These are phyloP conservation scores for Tetragonula carbonaria DNA, from an alignment of 2,888 invertebrate genomes.

Conservation along the genomic window DNA sequence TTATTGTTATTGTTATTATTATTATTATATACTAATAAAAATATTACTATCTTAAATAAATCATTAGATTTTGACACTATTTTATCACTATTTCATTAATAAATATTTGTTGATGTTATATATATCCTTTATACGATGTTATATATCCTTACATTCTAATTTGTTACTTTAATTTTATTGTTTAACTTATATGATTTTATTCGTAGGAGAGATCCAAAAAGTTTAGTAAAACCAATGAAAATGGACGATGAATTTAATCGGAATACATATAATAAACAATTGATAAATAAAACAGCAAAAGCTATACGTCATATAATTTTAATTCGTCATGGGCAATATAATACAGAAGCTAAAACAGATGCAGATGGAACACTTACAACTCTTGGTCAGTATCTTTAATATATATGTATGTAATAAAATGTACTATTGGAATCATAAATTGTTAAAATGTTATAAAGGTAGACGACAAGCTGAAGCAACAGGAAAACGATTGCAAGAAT, in stretches of 20 bases:
- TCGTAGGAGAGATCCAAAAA: conserved; percentile 90
- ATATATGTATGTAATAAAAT: not conserved
- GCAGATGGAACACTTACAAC: conserved; percentile 91
- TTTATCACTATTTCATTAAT: conserved; percentile 17
- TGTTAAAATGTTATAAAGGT: conserved; percentile 85
- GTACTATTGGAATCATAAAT: conserved; percentile 15
- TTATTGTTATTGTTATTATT: conserved; percentile 26
- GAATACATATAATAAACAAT: conserved; percentile 88
- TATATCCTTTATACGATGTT: too few species aligned
- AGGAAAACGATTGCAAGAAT: conserved; percentile 91
- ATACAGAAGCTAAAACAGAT: conserved; percentile 90
- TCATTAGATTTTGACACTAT: not conserved
- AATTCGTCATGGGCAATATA: conserved; percentile 98
- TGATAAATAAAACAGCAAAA: conserved; percentile 87
- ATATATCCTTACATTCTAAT: not conserved
- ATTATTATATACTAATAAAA: conserved; percentile 16
- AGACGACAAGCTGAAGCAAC: conserved; percentile 93
- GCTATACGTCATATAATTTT: conserved; percentile 94
- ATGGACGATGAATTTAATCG: conserved; percentile 85
- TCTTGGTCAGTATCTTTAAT: conserved; percentile 86
- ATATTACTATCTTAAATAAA: not conserved
- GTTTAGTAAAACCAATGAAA: conserved; percentile 87
- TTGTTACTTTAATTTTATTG: conserved; percentile 9
- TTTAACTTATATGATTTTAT: not conserved
- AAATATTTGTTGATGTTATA: not conserved